Percentiles rank a stretch among this genome's conserved stretches.
Evolutionary conservation across 2,797 vertebrate species (phyloP).

Genomic region (Pipistrellus pygmaeus): DNA sequence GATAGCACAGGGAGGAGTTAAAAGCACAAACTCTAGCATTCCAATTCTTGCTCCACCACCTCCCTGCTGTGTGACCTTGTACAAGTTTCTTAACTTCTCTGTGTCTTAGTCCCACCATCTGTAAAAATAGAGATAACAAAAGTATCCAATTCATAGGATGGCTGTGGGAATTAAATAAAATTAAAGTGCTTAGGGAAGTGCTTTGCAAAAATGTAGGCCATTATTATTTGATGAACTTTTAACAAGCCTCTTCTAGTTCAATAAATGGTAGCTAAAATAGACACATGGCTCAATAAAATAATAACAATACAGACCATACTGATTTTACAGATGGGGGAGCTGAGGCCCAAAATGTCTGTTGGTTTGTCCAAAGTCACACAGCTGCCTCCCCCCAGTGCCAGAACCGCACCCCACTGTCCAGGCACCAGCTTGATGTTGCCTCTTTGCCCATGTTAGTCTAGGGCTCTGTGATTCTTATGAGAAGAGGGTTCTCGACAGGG

Average conservation of each 20-base stretch:
- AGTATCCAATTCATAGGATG: background rate
- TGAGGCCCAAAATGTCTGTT: background rate
- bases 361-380: background rate
- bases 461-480: background rate
- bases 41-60: background rate
- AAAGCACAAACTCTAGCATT: background rate
- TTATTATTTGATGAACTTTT: conserved; percentile 45
- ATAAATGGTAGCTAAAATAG: conserved; percentile 43
- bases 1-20: background rate
- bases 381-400: background rate
- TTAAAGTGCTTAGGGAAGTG: background rate
- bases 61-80: conserved; percentile 23
- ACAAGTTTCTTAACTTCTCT: conserved; percentile 29
- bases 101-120: background rate
- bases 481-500: background rate
- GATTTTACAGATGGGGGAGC: background rate
- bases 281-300: background rate
- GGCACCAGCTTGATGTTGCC: background rate
- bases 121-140: background rate
- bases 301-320: background rate
- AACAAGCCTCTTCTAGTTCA: conserved; percentile 23
- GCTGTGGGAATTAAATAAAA: background rate
- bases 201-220: conserved; percentile 1
- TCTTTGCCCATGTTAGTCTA: background rate
- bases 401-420: background rate